A percentile compares a stretch with the other conserved stretches of the same genome.
Evolutionary conservation across 2,888 invertebrate genomes (phyloP).

Genomic region (Drosophila macrothrix): DNA sequence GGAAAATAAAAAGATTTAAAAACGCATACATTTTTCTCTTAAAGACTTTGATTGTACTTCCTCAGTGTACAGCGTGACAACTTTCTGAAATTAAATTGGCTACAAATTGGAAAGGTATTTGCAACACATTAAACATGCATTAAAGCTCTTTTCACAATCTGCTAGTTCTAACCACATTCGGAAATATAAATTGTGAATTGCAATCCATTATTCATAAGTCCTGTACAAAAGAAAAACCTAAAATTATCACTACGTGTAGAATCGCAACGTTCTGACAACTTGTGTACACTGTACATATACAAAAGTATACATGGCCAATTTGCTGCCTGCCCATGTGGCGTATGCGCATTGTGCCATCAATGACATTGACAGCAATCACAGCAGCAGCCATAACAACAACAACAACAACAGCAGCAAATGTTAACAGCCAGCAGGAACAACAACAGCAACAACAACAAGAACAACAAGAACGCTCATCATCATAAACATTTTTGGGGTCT

Average conservation of each 20-base stretch:
- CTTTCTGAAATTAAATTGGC: background rate
- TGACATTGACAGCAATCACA: conserved; percentile 65
- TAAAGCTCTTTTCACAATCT: background rate
- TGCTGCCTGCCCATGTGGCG: conserved; percentile 57
- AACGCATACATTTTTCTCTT: background rate
- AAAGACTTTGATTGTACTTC: background rate
- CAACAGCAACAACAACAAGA: conserved; percentile 28
- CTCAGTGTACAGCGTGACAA: background rate
- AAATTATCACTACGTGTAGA: background rate
- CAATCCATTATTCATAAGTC: background rate
- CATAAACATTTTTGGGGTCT: conserved; percentile 44
- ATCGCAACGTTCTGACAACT: background rate
- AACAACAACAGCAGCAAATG: conserved; percentile 18
- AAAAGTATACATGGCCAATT: conserved; percentile 40
- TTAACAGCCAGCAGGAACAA: conserved; percentile 28
- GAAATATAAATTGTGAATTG: background rate
- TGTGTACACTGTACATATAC: conserved; percentile 2
- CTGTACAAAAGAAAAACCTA: background rate
- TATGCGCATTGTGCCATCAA: conserved; percentile 67
- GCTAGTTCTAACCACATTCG: background rate
- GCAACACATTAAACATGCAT: background rate
- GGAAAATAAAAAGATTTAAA: background rate
- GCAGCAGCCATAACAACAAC: conserved; percentile 19
- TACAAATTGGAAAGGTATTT: background rate
- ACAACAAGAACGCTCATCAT: conserved; percentile 31